These are phyloP conservation scores for Sterna hirundo DNA, from an alignment of 2,113 vertebrate species.

Conservation along the genomic window DNA sequence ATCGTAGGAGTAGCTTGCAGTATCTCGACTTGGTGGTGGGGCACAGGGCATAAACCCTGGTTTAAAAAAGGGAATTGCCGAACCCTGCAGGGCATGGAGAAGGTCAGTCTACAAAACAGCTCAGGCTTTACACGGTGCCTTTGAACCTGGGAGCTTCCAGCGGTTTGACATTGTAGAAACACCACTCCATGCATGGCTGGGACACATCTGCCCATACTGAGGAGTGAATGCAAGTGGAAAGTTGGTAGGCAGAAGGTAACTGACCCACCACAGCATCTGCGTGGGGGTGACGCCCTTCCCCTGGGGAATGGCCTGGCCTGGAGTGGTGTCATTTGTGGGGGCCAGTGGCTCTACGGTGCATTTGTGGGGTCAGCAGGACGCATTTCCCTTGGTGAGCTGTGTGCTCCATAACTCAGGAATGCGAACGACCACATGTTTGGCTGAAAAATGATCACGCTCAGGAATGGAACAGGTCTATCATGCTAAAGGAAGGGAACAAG, in stretches of 20 bases:
- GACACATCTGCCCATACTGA: not conserved
- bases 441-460: constrained; percentile 8
- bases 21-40: not conserved
- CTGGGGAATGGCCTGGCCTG: not conserved
- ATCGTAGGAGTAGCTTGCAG: not conserved
- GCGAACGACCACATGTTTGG: not conserved
- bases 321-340: not conserved
- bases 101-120: not conserved
- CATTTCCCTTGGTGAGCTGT: not conserved
- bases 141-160: not conserved
- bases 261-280: not conserved
- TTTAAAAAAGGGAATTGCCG: not conserved
- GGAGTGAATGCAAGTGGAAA: not conserved
- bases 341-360: rapidly evolving
- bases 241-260: not conserved
- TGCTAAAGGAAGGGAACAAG: not conserved
- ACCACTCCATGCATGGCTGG: not conserved
- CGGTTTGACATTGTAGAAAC: not conserved
- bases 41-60: not conserved
- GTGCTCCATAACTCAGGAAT: constrained; percentile 17
- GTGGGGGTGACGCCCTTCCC: not conserved
- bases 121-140: rapidly evolving
- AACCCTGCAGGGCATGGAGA: not conserved
- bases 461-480: not conserved
- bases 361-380: constrained; percentile 8